Conservation (phyloP, 2,888 invertebrate species). For the Pteria penguin region DNA sequence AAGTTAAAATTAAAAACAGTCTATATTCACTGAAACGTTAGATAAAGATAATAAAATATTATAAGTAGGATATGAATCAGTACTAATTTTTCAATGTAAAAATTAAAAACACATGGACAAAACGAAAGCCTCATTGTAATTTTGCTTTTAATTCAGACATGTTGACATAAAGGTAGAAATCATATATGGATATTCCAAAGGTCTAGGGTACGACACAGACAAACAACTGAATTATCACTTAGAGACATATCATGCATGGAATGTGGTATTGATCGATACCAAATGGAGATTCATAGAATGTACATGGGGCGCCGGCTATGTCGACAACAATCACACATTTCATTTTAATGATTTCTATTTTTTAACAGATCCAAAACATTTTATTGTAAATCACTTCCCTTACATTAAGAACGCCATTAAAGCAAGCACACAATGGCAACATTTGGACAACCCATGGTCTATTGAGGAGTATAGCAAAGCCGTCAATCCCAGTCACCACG, state of each 20-base stretch:
- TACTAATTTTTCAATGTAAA: no score
- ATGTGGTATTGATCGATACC: constrained; percentile 39
- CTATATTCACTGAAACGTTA: no score
- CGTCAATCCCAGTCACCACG: constrained; percentile 28
- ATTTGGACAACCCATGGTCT: constrained; percentile 20
- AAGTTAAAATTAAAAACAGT: no score
- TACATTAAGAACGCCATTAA: constrained; percentile 13
- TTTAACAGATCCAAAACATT: constrained; percentile 57
- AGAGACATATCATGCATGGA: constrained; percentile 53
- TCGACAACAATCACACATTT: constrained; percentile 43
- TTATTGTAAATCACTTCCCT: constrained; percentile 37
- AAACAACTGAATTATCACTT: constrained; percentile 10
- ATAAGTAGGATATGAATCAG: no score
- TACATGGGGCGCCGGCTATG: constrained; percentile 53
- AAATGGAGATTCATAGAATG: constrained; percentile 50
- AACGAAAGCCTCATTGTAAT: no score
- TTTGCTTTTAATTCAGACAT: no score
- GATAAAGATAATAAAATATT: no score
- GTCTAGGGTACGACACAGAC: constrained; percentile 40
- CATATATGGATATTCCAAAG: constrained; percentile 51
- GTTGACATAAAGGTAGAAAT: constrained; percentile 42
- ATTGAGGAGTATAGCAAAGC: constrained; percentile 30
- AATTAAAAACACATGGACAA: no score
- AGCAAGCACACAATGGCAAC: constrained; percentile 30
- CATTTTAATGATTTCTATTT: constrained; percentile 58